Conservation (phyloP, 2,797 vertebrate species). For the Sebastes kiyomatsui region DNA sequence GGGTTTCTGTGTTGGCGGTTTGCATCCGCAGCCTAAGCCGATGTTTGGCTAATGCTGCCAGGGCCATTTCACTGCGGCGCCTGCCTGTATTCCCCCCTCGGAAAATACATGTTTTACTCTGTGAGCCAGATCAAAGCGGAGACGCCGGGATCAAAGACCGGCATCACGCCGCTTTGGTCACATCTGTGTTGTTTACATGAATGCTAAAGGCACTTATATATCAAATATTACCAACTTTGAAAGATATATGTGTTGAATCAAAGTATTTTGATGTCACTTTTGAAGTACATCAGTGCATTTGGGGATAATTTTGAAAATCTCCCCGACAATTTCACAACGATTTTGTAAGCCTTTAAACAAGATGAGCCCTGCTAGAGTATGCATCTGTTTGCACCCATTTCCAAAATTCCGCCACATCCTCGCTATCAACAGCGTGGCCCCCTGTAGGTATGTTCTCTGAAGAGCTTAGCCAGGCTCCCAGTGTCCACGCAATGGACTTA, state of each 20-base stretch:
- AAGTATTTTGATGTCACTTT: constrained; percentile 86
- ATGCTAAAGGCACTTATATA: constrained; percentile 85
- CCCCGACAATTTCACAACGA: constrained; percentile 79
- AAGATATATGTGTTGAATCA: constrained; percentile 85
- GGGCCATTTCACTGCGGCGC: constrained; percentile 77
- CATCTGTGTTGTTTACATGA: constrained; percentile 87
- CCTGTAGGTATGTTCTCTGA: constrained; percentile 60
- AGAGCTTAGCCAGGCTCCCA: constrained; percentile 28
- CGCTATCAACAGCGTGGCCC: constrained; percentile 47
- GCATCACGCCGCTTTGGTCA: constrained; percentile 79
- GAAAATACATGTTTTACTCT: constrained; percentile 84
- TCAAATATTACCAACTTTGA: constrained; percentile 85
- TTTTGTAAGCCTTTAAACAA: constrained; percentile 80
- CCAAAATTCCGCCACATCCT: constrained; percentile 44
- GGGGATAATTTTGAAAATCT: constrained; percentile 78
- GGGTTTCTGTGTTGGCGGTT: constrained; percentile 66
- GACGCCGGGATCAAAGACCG: constrained; percentile 82
- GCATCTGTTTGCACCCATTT: constrained; percentile 59
- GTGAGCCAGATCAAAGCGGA: constrained; percentile 83
- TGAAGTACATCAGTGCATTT: constrained; percentile 83
- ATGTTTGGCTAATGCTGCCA: constrained; percentile 78
- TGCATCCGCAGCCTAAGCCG: constrained; percentile 67
- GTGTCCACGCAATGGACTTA: constrained; percentile 39
- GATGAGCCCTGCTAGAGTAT: constrained; percentile 57
- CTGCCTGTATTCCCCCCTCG: constrained; percentile 70